Base-by-base conservation (phyloP, 2,888 invertebrate species). In the Omphaloscelis lunosa region DNA sequence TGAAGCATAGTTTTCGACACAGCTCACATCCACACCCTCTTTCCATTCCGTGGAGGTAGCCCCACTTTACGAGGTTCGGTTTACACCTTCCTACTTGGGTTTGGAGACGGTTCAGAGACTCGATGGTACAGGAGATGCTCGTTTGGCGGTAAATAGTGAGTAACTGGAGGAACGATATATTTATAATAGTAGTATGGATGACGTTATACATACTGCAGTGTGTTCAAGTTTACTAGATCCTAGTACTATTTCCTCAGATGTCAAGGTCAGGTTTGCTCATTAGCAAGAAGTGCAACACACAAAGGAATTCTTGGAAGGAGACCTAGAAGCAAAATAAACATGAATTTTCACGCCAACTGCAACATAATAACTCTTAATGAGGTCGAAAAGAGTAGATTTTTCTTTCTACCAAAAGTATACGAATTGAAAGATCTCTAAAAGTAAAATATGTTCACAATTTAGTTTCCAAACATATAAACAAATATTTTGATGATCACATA, bases 251-350 rank as follows among this genome's bases (percentile, higher is more conserved):
- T n/a, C 45, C 41, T 59, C 15, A 27, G 9, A 29, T 23, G 23
- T 59, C 75, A 66, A 75, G 76, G 66, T 56, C 29, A 61, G n/a
- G 5, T 20, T n/a, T 56, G 82, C 79, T 79, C 79, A 79, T 79
- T 79, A 79, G 29, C 23, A 58, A 48, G 48, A 58, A 72, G n/a
- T 48, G 61, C 27, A 41, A 45, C 23, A 58, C 0, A 79, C 66
- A 82, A 79, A 61, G 39, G 29, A 29, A 48, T 27, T 82, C 65
- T 66, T 15, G 6, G 11, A 51, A 12, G 3, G 56, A n/a, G 12
- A 15, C 27, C 6, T 41, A 9, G 27, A 61, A 70, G 27, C 41
- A 41, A 79, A 79, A 53, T 69, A 79, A 69, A 79, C 23, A 45
- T 53, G n/a, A 61, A 61, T 70, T 61, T 80, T 61, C 34, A 15